These are phyloP conservation scores for Eilema depressum DNA, from an alignment of 2,888 invertebrate genomes.

Conservation along the genomic window DNA sequence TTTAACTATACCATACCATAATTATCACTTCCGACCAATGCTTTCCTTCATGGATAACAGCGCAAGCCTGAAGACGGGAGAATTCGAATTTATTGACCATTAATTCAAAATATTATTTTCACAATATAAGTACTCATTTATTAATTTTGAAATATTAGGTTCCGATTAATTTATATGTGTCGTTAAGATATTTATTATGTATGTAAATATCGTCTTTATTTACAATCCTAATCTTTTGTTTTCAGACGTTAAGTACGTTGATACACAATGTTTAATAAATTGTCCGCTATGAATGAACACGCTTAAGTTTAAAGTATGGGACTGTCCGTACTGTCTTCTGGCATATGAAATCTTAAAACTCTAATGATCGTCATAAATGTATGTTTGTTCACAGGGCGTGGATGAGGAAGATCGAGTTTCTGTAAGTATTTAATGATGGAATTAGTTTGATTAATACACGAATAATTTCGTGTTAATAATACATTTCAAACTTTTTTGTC, in stretches of 20 bases:
- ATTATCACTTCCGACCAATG: constrained; percentile 56
- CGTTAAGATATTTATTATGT: constrained; percentile 87
- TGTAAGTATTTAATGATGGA: constrained; percentile 86
- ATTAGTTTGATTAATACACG: neutral
- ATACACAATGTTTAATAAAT: constrained; percentile 65
- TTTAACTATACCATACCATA: constrained; percentile 57
- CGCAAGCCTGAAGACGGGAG: constrained; percentile 86
- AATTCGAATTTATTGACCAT: constrained; percentile 87
- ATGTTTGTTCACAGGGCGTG: constrained; percentile 83
- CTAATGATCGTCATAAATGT: constrained; percentile 41
- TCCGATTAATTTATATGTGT: constrained; percentile 87
- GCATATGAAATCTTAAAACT: constrained; percentile 41
- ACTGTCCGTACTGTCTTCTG: constrained; percentile 20
- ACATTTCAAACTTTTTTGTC: constrained; percentile 16
- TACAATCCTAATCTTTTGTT: constrained; percentile 83
- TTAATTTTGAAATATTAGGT: constrained; percentile 88
- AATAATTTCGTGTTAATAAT: neutral
- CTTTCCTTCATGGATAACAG: constrained; percentile 66
- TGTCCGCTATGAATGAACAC: constrained; percentile 56
- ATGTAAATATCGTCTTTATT: constrained; percentile 86
- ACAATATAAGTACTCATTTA: constrained; percentile 88
- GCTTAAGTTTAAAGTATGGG: constrained; percentile 34
- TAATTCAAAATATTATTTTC: constrained; percentile 88
- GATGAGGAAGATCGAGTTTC: constrained; percentile 92
- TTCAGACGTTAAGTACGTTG: constrained; percentile 69